Percentiles rank a stretch among this genome's conserved stretches.
phyloP scores from a whole-genome alignment of 2,797 vertebrate genomes.

The Chromis chromis region DNA sequence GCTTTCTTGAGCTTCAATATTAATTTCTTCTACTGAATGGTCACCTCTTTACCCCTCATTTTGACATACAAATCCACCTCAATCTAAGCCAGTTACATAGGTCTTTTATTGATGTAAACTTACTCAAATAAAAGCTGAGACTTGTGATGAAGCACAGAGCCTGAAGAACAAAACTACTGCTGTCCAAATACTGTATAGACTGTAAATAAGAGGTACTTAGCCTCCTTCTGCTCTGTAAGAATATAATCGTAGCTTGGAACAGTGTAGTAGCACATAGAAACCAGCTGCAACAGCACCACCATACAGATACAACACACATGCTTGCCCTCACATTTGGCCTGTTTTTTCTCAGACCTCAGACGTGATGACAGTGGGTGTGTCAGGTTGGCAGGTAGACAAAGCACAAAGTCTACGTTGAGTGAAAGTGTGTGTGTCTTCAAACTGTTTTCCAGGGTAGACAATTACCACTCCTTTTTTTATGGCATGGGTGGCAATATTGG shows the following conservation, averaged over 20 bases:
- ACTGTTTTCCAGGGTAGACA: constrained; percentile 17
- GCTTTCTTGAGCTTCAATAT: not conserved
- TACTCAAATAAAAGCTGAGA: not conserved
- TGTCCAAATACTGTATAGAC: constrained; percentile 3
- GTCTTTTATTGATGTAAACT: not conserved
- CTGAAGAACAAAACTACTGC: not conserved
- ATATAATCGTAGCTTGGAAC: constrained; percentile 67
- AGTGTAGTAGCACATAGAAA: constrained; percentile 59
- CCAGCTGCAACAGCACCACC: constrained; percentile 54
- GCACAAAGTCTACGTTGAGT: constrained; percentile 54
- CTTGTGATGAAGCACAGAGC: not conserved
- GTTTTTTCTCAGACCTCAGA: constrained; percentile 48
- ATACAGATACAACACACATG: constrained; percentile 36
- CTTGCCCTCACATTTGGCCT: constrained; percentile 8
- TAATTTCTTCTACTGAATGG: not conserved
- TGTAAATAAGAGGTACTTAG: constrained; percentile 58
- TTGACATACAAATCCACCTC: not conserved
- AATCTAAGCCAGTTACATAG: not conserved
- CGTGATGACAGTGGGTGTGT: constrained; percentile 70
- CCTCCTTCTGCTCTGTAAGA: constrained; percentile 69
- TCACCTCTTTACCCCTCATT: not conserved
- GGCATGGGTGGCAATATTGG: constrained; percentile 18
- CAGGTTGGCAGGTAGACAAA: constrained; percentile 62
- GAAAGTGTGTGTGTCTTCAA: constrained; percentile 32
- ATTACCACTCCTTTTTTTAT: constrained; percentile 40